Conservation (phyloP, 2,113 vertebrate species). For the Damaliscus lunatus region DNA sequence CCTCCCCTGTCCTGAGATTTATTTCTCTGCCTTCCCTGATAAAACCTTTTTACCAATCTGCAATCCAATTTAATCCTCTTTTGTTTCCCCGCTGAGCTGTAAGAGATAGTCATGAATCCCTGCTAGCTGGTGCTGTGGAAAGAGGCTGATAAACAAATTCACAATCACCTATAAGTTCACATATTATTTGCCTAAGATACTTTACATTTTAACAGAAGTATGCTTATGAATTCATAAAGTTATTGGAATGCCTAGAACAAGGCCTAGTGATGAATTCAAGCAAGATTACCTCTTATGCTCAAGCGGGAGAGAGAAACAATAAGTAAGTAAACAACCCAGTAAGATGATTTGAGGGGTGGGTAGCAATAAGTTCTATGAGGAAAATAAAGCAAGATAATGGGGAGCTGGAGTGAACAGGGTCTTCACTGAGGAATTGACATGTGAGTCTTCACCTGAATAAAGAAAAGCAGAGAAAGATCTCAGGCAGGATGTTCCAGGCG, state of each 20-base stretch:
- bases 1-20: not conserved
- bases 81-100: not conserved
- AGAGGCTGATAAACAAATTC: constrained; percentile 1
- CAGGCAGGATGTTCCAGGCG: not conserved
- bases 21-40: not conserved
- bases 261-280: not conserved
- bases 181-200: not conserved
- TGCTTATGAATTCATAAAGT: not conserved
- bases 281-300: not conserved
- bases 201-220: not conserved
- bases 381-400: not conserved
- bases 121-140: not conserved
- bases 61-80: not conserved
- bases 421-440: not conserved
- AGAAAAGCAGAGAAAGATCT: not conserved
- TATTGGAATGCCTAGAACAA: not conserved
- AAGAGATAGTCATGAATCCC: not conserved
- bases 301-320: not conserved
- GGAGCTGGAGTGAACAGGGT: not conserved
- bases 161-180: not conserved
- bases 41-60: not conserved
- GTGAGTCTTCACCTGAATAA: not conserved
- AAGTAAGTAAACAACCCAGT: not conserved
- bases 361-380: not conserved
- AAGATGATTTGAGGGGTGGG: not conserved